Percentiles rank a stretch among this genome's conserved stretches.
These are phyloP conservation scores for Steinernema feltiae DNA, from an alignment of 1,140 invertebrate genomes.

Conservation along the genomic window DNA sequence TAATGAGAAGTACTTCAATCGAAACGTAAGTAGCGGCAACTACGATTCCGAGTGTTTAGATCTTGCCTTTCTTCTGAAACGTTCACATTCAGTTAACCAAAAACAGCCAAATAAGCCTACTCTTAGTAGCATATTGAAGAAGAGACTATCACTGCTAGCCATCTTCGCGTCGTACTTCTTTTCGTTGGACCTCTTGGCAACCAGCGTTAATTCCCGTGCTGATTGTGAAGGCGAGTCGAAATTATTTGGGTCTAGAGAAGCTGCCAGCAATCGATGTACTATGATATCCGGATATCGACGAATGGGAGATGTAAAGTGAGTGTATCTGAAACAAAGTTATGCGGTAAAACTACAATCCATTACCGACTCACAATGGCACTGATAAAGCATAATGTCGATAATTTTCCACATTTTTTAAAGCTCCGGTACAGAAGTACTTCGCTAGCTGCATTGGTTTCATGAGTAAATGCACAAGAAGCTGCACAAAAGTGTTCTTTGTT, in stretches of 20 bases:
- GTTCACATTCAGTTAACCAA: background rate
- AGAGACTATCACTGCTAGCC: slow-evolving; percentile 73
- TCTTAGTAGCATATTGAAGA: slow-evolving; percentile 72
- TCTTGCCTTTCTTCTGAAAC: slow-evolving; percentile 63
- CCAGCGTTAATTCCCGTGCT: slow-evolving; percentile 57
- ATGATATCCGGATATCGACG: slow-evolving; percentile 83
- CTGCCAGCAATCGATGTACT: slow-evolving; percentile 71
- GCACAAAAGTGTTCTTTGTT: slow-evolving; percentile 31
- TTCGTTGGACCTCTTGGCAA: slow-evolving; percentile 72
- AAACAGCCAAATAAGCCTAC: slow-evolving; percentile 35
- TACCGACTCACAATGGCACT: slow-evolving; percentile 28
- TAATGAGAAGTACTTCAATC: slow-evolving; percentile 74
- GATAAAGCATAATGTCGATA: slow-evolving; percentile 58
- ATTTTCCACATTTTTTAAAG: slow-evolving; percentile 61
- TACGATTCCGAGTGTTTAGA: slow-evolving; percentile 71
- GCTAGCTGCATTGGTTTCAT: slow-evolving; percentile 76
- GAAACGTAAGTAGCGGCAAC: slow-evolving; percentile 71
- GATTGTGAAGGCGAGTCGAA: slow-evolving; percentile 34
- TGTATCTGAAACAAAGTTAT: slow-evolving; percentile 71
- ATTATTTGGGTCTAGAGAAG: slow-evolving; percentile 59
- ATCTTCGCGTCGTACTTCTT: slow-evolving; percentile 76
- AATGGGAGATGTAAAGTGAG: slow-evolving; percentile 93
- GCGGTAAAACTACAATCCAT: slow-evolving; percentile 2
- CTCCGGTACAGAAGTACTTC: slow-evolving; percentile 64
- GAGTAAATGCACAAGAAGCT: slow-evolving; percentile 69